phyloP scores from a whole-genome alignment of 2,888 invertebrate genomes.

The Pharmacophagus antenor region DNA sequence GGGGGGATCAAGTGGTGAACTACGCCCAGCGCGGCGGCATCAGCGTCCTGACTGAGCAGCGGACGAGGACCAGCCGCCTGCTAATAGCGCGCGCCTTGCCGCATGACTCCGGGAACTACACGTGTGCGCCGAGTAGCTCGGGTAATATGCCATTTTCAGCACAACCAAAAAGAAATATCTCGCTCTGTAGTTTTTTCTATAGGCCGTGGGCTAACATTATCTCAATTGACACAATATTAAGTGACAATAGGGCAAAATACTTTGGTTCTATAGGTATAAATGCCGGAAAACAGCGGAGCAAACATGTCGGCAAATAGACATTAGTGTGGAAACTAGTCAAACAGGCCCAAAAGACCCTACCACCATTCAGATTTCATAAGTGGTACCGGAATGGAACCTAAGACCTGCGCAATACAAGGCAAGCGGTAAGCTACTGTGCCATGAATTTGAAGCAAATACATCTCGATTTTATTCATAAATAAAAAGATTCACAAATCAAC shows the following conservation, averaged over 20 bases:
- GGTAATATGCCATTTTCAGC: conserved; percentile 53
- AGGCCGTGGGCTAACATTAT: too few species aligned
- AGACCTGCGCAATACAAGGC: too few species aligned
- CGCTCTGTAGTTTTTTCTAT: too few species aligned
- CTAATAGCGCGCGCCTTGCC: conserved; percentile 92
- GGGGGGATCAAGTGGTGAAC: conserved; percentile 90
- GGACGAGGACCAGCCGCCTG: conserved; percentile 90
- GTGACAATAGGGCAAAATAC: neutral
- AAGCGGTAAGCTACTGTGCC: too few species aligned
- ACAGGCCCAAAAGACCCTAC: too few species aligned
- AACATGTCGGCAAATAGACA: neutral
- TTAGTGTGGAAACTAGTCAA: too few species aligned
- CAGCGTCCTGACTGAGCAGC: conserved; percentile 92
- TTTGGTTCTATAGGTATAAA: neutral
- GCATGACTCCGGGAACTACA: conserved; percentile 94
- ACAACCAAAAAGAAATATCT: neutral
- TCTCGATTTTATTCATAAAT: too few species aligned
- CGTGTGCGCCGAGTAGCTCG: conserved; percentile 92
- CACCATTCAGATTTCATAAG: too few species aligned
- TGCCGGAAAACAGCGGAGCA: neutral
- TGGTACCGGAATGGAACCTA: too few species aligned
- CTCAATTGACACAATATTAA: too few species aligned
- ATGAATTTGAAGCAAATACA: too few species aligned
- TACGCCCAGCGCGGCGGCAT: conserved; percentile 93
- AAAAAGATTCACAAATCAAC: too few species aligned